Evolutionary conservation across 92 coral and sea anemone species (phyloP), one percentile per base, ranked within the genome.

Genomic region (Pocillopora grandis): DNA sequence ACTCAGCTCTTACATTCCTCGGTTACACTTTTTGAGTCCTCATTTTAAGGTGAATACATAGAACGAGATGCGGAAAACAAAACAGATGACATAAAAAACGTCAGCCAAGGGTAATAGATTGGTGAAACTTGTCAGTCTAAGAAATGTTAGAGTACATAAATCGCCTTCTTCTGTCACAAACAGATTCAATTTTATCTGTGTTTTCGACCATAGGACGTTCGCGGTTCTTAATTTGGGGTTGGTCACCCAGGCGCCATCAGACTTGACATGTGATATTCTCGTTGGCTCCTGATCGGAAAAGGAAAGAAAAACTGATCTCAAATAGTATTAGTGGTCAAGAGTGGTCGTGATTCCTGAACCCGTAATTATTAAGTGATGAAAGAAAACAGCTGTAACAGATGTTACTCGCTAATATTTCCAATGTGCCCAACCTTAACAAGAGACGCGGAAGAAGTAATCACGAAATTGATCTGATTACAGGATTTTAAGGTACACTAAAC

Each of bases 211-310:
- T 15, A 36, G 21, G 42, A 36, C 17, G 18, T 16, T 59, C 0
- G 18, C 16, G 62, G 62, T 12, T 10, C 14, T 12, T 16, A 2
- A 0, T 59, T 12, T 12, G 62, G 56, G 75, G 55, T 36, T 37
- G 42, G 13, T 35, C 75, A 37, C 52, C 52, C 52, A 42, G 52
- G 52, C 52, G 52, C 52, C 52, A 42, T 42, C 52, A 42, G 62
- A 59, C 36, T 18, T 62, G 70, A 62, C 59, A 78, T 48, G 17
- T 58, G 71, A 78, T 62, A 78, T 65, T 62, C 61, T 78, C 9
- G 81, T 78, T 78, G 81, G 52, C 71, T 65, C 81, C 81, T 78
- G 81, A 78, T 78, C 81, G 71, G 36, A 78, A 78, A 70, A 78
- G 81, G 81, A 78, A 78, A 78, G 81, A 78, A 62, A 78, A 58